These are phyloP conservation scores for Leucoraja erinaceus DNA, from an alignment of 2,113 vertebrate genomes.

Conservation along the genomic window DNA sequence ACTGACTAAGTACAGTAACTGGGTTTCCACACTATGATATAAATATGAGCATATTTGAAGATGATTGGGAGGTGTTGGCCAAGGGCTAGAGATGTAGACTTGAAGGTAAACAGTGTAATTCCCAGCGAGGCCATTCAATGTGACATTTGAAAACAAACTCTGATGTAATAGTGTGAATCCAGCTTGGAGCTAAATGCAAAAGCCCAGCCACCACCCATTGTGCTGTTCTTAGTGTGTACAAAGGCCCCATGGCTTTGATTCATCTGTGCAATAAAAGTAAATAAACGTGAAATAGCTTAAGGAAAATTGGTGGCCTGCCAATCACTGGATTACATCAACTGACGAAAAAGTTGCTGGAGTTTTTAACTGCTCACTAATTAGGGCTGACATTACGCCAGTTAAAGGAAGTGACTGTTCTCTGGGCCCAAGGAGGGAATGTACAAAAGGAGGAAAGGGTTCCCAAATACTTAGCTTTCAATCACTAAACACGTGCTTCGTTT, in stretches of 20 bases:
- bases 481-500: neutral
- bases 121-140: neutral
- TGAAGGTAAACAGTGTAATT: neutral
- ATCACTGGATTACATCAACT: constrained; percentile 36
- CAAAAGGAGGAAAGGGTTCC: too few relatives aligned
- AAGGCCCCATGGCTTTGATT: neutral
- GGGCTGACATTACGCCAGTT: neutral
- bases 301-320: constrained; percentile 35
- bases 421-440: too few relatives aligned
- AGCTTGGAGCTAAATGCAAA: neutral
- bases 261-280: constrained; percentile 17
- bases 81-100: neutral
- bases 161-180: neutral
- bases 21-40: neutral
- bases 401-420: neutral
- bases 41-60: neutral
- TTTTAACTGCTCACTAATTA: constrained; percentile 19
- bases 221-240: constrained; percentile 13
- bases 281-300: constrained; percentile 25
- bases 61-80: neutral
- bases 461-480: neutral
- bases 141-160: neutral
- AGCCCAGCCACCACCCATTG: neutral
- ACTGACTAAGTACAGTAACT: too few relatives aligned
- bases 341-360: neutral